phyloP scores from a whole-genome alignment of 1,140 invertebrate genomes.

The Drosophila equinoxialis region DNA sequence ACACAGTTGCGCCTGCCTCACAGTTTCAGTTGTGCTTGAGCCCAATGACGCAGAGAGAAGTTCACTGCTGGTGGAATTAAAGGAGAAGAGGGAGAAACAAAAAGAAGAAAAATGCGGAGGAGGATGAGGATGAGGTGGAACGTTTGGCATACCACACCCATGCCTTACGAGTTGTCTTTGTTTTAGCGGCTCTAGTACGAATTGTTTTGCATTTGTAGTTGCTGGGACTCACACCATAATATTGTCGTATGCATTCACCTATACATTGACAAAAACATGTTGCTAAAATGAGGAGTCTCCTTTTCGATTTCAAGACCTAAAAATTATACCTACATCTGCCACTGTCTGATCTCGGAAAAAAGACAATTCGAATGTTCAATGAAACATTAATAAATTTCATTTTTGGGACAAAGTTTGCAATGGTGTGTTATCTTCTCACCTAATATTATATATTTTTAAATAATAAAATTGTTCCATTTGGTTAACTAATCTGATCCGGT shows the following conservation, averaged over 20 bases:
- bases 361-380: too few species aligned
- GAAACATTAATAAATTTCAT: too few species aligned
- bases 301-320: not conserved
- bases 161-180: not conserved
- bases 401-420: too few species aligned
- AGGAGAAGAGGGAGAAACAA: too few species aligned
- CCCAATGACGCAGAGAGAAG: slow-evolving; percentile 58
- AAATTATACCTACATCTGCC: not conserved
- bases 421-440: too few species aligned
- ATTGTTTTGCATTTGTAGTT: slow-evolving; percentile 3
- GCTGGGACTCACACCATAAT: not conserved
- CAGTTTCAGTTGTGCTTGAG: slow-evolving; percentile 1
- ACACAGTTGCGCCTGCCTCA: slow-evolving; percentile 39
- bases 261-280: not conserved
- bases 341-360: too few species aligned
- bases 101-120: too few species aligned
- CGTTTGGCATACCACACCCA: not conserved
- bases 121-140: slow-evolving; percentile 18
- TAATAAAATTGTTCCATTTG: too few species aligned
- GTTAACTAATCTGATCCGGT: too few species aligned
- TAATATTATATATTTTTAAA: too few species aligned
- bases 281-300: too few species aligned
- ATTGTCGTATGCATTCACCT: not conserved
- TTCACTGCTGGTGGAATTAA: slow-evolving; percentile 45
- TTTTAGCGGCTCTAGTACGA: slow-evolving; percentile 1